Conservation (phyloP, 2,888 invertebrate genomes). For the Xanthia togata region DNA sequence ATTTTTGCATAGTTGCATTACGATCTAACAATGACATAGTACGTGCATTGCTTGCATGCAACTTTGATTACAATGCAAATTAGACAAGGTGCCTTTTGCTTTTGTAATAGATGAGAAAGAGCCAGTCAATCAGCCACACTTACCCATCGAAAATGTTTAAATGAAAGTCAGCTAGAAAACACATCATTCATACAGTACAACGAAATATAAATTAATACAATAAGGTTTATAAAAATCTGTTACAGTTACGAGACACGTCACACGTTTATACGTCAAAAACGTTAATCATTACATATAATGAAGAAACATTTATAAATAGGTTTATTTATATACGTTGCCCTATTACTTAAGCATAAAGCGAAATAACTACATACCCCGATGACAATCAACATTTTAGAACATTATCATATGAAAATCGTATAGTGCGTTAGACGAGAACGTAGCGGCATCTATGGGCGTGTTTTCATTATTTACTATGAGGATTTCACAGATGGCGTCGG, state of each 20-base stretch:
- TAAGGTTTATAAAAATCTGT: neutral
- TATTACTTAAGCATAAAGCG: neutral
- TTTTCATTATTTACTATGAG: neutral
- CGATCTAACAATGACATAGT: constrained; percentile 44
- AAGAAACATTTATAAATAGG: neutral
- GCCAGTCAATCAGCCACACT: neutral
- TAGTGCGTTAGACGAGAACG: neutral
- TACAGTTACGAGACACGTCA: too few relatives aligned
- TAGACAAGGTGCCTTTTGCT: constrained; percentile 1
- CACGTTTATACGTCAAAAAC: neutral
- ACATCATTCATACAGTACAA: neutral
- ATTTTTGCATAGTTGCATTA: constrained; percentile 60
- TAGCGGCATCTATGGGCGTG: constrained; percentile 34
- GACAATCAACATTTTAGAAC: neutral
- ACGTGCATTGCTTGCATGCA: constrained; percentile 47
- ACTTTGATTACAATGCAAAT: constrained; percentile 24
- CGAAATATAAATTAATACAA: neutral
- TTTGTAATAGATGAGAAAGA: constrained; percentile 9
- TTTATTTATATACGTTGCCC: neutral
- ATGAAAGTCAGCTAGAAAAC: neutral
- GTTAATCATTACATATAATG: neutral
- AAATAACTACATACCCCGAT: neutral
- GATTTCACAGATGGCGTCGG: constrained; percentile 30
- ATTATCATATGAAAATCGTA: neutral
- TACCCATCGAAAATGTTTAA: neutral